These are phyloP conservation scores for Steromphala cineraria DNA, from an alignment of 2,888 invertebrate genomes.

Conservation along the genomic window DNA sequence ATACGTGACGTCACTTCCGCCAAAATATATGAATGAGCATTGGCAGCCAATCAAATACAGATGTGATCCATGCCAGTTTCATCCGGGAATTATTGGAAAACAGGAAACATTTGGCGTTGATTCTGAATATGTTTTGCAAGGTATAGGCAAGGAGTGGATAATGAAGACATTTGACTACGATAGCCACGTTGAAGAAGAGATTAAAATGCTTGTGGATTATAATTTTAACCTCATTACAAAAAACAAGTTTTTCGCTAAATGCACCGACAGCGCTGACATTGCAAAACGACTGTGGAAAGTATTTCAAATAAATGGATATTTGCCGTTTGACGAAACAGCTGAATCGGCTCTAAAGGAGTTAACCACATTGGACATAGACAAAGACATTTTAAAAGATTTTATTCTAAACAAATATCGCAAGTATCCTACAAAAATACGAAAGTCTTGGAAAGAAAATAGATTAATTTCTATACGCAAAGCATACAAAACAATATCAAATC, in stretches of 20 bases:
- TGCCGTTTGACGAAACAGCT: conserved; percentile 35
- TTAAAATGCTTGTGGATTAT: conserved; percentile 35
- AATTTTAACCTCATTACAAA: conserved; percentile 35
- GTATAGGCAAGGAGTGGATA: conserved; percentile 32
- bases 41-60: conserved; percentile 50
- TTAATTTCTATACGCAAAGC: conserved; percentile 31
- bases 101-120: conserved; percentile 49
- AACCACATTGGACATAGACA: neutral
- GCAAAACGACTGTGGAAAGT: conserved; percentile 46
- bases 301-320: conserved; percentile 48
- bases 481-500: conserved; percentile 30
- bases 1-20: conserved; percentile 29
- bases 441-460: conserved; percentile 30
- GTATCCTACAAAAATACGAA: conserved; percentile 24
- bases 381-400: conserved; percentile 18
- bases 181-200: conserved; percentile 34
- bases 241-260: conserved; percentile 17
- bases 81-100: conserved; percentile 44
- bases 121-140: conserved; percentile 34
- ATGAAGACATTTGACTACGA: conserved; percentile 18
- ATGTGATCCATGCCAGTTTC: conserved; percentile 53
- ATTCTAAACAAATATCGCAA: neutral
- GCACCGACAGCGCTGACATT: conserved; percentile 28
- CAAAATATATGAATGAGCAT: conserved; percentile 44
- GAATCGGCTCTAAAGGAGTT: conserved; percentile 21